phyloP scores from a whole-genome alignment of 2,113 vertebrate species.

The Sminthopsis crassicaudata region DNA sequence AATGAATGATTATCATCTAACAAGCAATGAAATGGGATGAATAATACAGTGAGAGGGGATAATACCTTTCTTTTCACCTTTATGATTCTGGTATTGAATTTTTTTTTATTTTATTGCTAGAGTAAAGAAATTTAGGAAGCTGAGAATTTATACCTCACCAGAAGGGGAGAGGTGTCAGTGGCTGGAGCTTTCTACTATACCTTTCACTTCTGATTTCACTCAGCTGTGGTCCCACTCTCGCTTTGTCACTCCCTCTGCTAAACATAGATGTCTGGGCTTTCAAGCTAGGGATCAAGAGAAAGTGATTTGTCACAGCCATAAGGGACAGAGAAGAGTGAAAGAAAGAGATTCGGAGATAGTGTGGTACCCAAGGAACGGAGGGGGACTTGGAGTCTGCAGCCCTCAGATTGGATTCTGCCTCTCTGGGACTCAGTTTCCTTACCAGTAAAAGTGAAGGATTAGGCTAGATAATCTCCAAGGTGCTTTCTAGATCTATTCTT shows the following conservation, averaged over 20 bases:
- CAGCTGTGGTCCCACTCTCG: background rate
- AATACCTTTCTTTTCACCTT: background rate
- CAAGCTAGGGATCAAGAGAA: background rate
- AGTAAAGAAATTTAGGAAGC: background rate
- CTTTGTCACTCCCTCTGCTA: background rate
- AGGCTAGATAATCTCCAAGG: too few species aligned
- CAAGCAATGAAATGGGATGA: background rate
- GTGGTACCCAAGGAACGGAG: background rate
- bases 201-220: background rate
- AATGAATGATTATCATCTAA: background rate
- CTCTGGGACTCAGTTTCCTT: background rate
- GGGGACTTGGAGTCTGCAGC: background rate
- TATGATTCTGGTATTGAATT: background rate
- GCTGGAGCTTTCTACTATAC: background rate
- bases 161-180: background rate
- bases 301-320: background rate
- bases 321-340: background rate
- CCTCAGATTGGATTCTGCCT: background rate
- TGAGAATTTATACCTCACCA: background rate
- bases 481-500: too few species aligned
- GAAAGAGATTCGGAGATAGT: background rate
- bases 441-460: background rate
- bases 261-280: background rate
- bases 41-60: background rate
- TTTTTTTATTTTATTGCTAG: background rate